Evolutionary conservation across 2,888 invertebrate genomes (phyloP).

Genomic region (Calameuta pallipes): DNA sequence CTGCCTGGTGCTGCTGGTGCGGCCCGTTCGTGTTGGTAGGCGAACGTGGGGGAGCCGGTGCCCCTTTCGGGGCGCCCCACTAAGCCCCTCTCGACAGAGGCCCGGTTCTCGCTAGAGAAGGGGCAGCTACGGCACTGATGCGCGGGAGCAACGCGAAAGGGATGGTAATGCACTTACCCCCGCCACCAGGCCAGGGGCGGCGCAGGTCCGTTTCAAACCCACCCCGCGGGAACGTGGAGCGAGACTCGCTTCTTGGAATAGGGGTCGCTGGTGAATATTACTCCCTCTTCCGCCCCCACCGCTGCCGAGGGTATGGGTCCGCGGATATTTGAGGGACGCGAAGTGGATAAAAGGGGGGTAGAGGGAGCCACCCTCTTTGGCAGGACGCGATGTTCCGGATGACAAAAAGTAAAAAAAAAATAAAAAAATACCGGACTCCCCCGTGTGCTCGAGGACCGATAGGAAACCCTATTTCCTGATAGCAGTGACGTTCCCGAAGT

Average conservation of each 20-base stretch:
- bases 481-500: background rate
- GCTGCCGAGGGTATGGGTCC: background rate
- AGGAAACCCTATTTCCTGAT: background rate
- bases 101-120: background rate
- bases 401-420: background rate
- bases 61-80: slow-evolving; percentile 16
- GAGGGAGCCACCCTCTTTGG: background rate
- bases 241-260: background rate
- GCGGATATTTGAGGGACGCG: background rate
- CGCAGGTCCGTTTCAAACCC: slow-evolving; percentile 18
- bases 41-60: background rate
- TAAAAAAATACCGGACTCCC: background rate
- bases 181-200: slow-evolving; percentile 11
- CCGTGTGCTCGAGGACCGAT: background rate
- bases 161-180: slow-evolving; percentile 38
- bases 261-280: background rate
- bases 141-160: slow-evolving; percentile 8
- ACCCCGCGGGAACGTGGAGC: slow-evolving; percentile 21
- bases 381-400: background rate
- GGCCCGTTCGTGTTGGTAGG: slow-evolving; percentile 8
- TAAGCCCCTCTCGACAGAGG: slow-evolving; percentile 13
- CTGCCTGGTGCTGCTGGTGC: slow-evolving; percentile 13
- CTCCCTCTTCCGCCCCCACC: slow-evolving; percentile 1
- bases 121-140: slow-evolving; percentile 9
- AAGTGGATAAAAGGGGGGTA: background rate